phyloP scores from a whole-genome alignment of 92 coral and sea anemone species.

The Diadumene lineata region DNA sequence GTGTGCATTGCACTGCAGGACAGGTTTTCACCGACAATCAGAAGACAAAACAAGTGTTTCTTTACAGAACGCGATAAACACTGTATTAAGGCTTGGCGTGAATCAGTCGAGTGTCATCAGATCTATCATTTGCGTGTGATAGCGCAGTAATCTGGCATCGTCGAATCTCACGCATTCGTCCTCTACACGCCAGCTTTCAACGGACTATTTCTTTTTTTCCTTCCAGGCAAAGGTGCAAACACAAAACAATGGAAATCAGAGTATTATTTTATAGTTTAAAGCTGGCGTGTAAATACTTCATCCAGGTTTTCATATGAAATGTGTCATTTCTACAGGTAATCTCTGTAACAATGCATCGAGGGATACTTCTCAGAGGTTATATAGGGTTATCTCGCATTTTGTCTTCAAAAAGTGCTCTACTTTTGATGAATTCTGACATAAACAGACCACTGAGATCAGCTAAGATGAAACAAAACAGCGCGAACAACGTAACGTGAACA shows the following conservation, averaged over 20 bases:
- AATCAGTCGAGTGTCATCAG: slow-evolving; percentile 12
- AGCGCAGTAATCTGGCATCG: not conserved
- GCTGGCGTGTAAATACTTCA: too few relatives aligned
- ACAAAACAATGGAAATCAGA: not conserved
- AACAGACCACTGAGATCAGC: not conserved
- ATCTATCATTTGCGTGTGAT: not conserved
- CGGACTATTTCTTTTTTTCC: not conserved
- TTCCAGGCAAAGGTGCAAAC: not conserved
- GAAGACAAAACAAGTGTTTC: not conserved
- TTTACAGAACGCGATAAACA: slow-evolving; percentile 6
- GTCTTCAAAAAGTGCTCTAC: not conserved
- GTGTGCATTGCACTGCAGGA: slow-evolving; percentile 16
- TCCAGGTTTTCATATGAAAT: too few relatives aligned
- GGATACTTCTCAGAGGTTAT: too few relatives aligned
- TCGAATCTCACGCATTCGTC: slow-evolving; percentile 17
- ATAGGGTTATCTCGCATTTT: not conserved
- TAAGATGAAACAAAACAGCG: not conserved
- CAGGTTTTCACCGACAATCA: not conserved
- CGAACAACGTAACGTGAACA: too few relatives aligned
- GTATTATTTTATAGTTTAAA: too few relatives aligned
- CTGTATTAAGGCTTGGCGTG: not conserved
- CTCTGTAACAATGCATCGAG: too few relatives aligned
- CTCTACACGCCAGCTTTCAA: not conserved
- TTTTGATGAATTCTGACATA: not conserved
- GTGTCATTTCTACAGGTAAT: too few relatives aligned